Percentiles rank a stretch among this genome's conserved stretches.
phyloP scores from a whole-genome alignment of 2,113 vertebrate species.

The Pyxicephalus adspersus region DNA sequence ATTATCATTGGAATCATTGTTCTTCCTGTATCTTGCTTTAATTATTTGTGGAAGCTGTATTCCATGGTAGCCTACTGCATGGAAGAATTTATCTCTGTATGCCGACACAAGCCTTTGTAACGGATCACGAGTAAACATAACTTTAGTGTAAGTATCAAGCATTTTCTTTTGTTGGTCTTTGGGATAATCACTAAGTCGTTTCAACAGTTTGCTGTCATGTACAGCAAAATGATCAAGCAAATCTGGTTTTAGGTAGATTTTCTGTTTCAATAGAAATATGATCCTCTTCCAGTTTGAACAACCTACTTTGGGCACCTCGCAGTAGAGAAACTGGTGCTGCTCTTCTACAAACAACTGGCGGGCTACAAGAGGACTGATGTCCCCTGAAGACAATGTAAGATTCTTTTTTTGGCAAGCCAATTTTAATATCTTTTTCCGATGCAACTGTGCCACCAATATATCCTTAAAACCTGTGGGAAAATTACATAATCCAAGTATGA shows the following conservation, averaged over 20 bases:
- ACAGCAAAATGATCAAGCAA: constrained; percentile 21
- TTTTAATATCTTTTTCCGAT: constrained; percentile 56
- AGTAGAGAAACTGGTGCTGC: constrained; percentile 65
- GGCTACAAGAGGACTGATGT: constrained; percentile 19
- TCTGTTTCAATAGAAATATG: constrained; percentile 63
- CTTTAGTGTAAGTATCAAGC: constrained; percentile 65
- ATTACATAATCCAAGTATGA: too few species aligned
- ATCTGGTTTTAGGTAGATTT: constrained; percentile 6
- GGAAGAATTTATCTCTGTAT: constrained; percentile 69
- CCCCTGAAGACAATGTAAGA: constrained; percentile 26
- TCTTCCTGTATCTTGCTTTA: constrained; percentile 60
- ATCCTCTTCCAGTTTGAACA: constrained; percentile 52
- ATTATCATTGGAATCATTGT: constrained; percentile 42
- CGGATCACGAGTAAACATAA: constrained; percentile 69
- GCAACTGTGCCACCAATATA: constrained; percentile 35
- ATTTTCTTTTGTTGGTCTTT: constrained; percentile 46
- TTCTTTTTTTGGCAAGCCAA: constrained; percentile 59
- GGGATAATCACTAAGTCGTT: constrained; percentile 59
- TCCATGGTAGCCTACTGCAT: background rate
- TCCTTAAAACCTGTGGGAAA: background rate
- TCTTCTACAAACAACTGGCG: constrained; percentile 64
- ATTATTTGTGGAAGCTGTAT: constrained; percentile 59
- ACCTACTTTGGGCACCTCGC: constrained; percentile 70
- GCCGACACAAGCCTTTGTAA: constrained; percentile 68
- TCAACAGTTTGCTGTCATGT: constrained; percentile 57